Percentiles rank a stretch among this genome's conserved stretches.
Evolutionary conservation across 2,113 vertebrate genomes (phyloP).

Genomic region (Sciurus niger): DNA sequence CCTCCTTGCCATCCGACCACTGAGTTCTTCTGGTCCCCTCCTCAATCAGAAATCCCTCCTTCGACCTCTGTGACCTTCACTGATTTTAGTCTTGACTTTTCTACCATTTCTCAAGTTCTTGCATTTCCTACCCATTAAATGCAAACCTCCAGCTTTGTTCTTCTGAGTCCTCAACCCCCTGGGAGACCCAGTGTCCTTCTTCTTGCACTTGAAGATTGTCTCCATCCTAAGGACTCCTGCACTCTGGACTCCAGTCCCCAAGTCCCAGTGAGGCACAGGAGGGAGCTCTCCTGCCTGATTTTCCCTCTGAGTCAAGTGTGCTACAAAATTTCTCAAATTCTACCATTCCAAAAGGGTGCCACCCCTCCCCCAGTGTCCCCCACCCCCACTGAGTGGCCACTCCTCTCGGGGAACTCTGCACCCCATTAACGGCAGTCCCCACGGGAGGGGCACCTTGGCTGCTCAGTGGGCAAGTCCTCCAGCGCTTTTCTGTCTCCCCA

Average conservation of each 20-base stretch:
- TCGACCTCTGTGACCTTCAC: not conserved
- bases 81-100: not conserved
- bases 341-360: not conserved
- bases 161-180: not conserved
- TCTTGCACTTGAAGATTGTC: not conserved
- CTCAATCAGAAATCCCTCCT: not conserved
- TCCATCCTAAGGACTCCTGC: not conserved
- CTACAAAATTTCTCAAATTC: not conserved
- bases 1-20: not conserved
- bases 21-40: not conserved
- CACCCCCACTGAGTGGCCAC: not conserved
- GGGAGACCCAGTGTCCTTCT: fast-evolving
- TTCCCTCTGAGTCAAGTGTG: not conserved
- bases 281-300: not conserved
- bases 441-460: no score
- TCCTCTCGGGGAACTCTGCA: not conserved
- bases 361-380: fast-evolving
- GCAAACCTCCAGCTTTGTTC: not conserved
- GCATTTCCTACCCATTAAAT: not conserved
- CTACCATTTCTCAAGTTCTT: not conserved
- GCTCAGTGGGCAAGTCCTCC: not conserved
- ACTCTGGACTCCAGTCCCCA: not conserved
- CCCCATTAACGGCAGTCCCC: not conserved
- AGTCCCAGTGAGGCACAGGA: not conserved
- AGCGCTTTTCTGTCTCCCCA: no score